Percentiles rank a stretch among this genome's conserved stretches.
These are phyloP conservation scores for Styela plicata DNA, from an alignment of 23 tunicate species.

Conservation along the genomic window DNA sequence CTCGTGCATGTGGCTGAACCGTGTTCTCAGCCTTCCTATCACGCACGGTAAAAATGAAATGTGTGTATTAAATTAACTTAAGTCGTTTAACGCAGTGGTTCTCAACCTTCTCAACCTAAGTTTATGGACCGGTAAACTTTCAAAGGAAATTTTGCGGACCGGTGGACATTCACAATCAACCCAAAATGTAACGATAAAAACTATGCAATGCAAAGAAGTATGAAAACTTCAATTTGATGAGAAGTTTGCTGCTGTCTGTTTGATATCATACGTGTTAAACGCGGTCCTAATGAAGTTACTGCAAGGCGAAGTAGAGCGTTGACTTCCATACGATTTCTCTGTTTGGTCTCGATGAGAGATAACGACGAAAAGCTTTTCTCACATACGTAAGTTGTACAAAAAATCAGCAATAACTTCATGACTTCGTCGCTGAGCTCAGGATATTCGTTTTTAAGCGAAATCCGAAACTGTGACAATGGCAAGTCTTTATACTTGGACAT, in stretches of 20 bases:
- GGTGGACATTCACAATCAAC: no score
- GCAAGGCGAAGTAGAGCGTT: constrained; percentile 39
- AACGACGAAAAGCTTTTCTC: constrained; percentile 61
- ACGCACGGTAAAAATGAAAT: no score
- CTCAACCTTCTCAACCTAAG: no score
- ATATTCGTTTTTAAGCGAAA: constrained; percentile 60
- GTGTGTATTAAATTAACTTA: no score
- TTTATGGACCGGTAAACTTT: no score
- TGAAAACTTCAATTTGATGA: not conserved
- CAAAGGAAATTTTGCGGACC: no score
- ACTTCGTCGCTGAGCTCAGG: constrained; percentile 59
- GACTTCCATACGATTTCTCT: constrained; percentile 42
- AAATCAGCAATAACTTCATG: constrained; percentile 51
- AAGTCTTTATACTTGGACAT: constrained; percentile 55
- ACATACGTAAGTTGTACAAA: constrained; percentile 50
- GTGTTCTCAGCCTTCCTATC: no score
- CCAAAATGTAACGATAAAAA: no score
- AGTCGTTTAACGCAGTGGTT: no score
- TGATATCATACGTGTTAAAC: constrained; percentile 38
- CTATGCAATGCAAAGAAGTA: no score
- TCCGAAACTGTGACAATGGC: constrained; percentile 58
- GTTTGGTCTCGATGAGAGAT: constrained; percentile 55
- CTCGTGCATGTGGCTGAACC: no score
- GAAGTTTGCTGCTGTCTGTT: constrained; percentile 28
- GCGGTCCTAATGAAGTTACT: constrained; percentile 41